Evolutionary conservation across 2,797 vertebrate species (phyloP).

Genomic region (Eulemur albifrons): DNA sequence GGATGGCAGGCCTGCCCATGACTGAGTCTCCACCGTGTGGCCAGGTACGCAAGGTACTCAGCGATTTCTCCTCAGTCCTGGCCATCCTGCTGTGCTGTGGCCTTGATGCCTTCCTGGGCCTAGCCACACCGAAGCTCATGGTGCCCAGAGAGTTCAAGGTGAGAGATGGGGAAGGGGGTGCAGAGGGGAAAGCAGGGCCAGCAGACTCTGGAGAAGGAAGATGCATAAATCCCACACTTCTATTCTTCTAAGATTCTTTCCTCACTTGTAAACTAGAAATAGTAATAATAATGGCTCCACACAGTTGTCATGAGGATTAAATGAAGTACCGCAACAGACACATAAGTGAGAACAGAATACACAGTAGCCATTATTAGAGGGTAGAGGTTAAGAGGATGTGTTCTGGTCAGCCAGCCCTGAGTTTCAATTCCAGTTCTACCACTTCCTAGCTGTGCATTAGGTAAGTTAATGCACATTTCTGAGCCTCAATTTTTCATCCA

Average conservation of each 20-base stretch:
- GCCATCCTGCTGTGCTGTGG: slow-evolving; percentile 84
- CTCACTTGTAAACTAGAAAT: not conserved
- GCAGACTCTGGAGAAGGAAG: not conserved
- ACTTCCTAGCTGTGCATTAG: not conserved
- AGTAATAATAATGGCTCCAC: slow-evolving; percentile 17
- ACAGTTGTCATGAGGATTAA: not conserved
- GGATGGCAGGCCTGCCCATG: not conserved
- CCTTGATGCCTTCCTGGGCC: slow-evolving; percentile 81
- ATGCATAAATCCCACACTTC: not conserved
- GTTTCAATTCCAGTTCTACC: slow-evolving; percentile 29
- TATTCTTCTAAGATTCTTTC: not conserved
- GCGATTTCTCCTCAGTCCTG: slow-evolving; percentile 86
- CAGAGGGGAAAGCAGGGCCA: not conserved
- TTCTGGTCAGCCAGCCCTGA: not conserved
- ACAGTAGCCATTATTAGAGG: not conserved
- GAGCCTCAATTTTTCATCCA: slow-evolving; percentile 41
- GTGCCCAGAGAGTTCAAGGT: slow-evolving; percentile 88
- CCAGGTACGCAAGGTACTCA: slow-evolving; percentile 84
- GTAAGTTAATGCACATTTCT: slow-evolving; percentile 34
- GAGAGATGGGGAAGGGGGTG: not conserved
- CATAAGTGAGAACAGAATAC: not conserved
- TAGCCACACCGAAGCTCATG: slow-evolving; percentile 87
- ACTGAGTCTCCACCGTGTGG: not conserved
- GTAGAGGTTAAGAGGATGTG: not conserved
- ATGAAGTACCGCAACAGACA: not conserved